Evolutionary conservation across 23 tunicate species (phyloP).

Genomic region (Styela plicata): DNA sequence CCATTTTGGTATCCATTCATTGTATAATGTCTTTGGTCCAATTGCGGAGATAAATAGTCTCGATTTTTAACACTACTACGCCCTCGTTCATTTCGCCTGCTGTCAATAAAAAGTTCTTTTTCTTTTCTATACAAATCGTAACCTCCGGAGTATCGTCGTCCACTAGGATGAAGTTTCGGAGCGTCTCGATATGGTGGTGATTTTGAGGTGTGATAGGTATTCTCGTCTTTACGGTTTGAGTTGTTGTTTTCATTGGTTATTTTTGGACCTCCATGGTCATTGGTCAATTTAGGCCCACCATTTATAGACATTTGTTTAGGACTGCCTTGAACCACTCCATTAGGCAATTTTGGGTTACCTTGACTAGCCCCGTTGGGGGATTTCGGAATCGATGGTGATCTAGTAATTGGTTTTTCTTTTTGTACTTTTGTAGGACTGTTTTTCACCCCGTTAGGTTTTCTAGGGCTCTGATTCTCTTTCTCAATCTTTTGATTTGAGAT

Average conservation of each 20-base stretch:
- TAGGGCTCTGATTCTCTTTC: background rate
- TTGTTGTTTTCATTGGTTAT: background rate
- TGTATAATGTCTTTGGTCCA: background rate
- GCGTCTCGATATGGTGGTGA: background rate
- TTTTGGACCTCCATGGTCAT: background rate
- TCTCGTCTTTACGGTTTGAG: background rate
- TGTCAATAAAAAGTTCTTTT: background rate
- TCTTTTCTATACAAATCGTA: constrained; percentile 7
- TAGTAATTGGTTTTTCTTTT: background rate
- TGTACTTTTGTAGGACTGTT: background rate
- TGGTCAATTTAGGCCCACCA: background rate
- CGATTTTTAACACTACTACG: background rate
- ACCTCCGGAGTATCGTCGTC: constrained; percentile 4
- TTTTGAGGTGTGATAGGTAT: background rate
- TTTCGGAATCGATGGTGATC: background rate
- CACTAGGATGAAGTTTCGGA: background rate
- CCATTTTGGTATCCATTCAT: background rate
- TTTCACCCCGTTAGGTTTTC: background rate
- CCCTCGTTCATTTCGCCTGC: background rate
- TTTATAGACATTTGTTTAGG: background rate
- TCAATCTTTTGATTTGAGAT: background rate
- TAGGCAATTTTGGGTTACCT: background rate
- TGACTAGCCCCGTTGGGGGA: background rate
- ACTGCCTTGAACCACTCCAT: background rate
- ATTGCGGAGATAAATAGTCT: background rate